phyloP scores from a whole-genome alignment of 2,888 invertebrate species.

The Erebia aethiops region DNA sequence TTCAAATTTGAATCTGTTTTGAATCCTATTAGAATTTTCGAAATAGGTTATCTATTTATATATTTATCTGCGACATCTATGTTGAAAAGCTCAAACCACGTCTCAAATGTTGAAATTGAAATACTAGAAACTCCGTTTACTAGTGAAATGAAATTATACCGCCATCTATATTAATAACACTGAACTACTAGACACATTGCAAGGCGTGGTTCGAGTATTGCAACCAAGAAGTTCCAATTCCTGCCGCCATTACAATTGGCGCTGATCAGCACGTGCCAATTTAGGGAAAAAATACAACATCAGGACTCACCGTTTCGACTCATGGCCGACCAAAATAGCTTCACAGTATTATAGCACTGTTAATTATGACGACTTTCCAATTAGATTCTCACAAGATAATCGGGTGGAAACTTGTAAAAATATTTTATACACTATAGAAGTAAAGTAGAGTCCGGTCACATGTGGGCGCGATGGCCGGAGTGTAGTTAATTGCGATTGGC shows the following conservation, averaged over 20 bases:
- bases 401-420: slow-evolving; percentile 34
- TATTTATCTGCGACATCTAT: background rate
- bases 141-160: slow-evolving; percentile 33
- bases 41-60: too few relatives aligned
- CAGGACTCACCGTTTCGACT: slow-evolving; percentile 65
- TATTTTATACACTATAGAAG: slow-evolving; percentile 24
- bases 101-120: background rate
- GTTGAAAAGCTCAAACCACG: background rate
- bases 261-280: slow-evolving; percentile 45
- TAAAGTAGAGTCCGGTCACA: slow-evolving; percentile 63
- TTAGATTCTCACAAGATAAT: slow-evolving; percentile 5
- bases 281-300: slow-evolving; percentile 41
- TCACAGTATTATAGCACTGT: slow-evolving; percentile 34
- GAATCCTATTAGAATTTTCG: too few relatives aligned
- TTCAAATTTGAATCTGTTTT: too few relatives aligned
- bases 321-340: slow-evolving; percentile 51
- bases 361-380: slow-evolving; percentile 6
- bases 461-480: slow-evolving; percentile 65
- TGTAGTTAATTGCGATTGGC: slow-evolving; percentile 62
- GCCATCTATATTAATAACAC: slow-evolving; percentile 51
- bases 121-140: background rate
- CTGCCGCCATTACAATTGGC: slow-evolving; percentile 44
- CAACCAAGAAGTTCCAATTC: slow-evolving; percentile 29
- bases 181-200: background rate
- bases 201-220: background rate